Conservation (phyloP, 2,888 invertebrate species). For the Pterostichus niger region DNA sequence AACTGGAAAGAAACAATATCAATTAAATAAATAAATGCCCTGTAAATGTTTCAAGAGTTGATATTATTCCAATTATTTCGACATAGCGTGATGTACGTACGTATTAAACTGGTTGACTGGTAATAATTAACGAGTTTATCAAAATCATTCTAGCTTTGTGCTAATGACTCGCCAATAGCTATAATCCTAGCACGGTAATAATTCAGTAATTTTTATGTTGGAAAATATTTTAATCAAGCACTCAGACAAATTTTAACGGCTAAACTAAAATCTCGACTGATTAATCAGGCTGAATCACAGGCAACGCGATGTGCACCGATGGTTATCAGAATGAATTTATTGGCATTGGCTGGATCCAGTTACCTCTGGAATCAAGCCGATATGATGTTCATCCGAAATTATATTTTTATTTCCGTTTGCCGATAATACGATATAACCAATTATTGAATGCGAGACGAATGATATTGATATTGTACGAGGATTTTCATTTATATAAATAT, state of each 20-base stretch:
- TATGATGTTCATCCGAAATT: constrained; percentile 46
- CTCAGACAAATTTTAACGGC: constrained; percentile 31
- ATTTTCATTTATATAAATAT: background rate
- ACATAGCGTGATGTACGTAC: too few species aligned
- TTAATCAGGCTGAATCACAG: constrained; percentile 32
- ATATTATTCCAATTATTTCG: too few species aligned
- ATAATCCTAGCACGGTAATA: background rate
- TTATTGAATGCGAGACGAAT: constrained; percentile 26
- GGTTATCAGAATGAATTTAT: constrained; percentile 62
- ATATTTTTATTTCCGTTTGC: constrained; percentile 19
- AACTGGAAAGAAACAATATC: too few species aligned
- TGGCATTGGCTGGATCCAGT: constrained; percentile 42
- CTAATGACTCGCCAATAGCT: background rate
- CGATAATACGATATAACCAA: constrained; percentile 34
- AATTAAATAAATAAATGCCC: too few species aligned
- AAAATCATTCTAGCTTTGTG: background rate
- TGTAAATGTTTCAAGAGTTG: too few species aligned
- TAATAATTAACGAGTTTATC: background rate
- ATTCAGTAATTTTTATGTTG: constrained; percentile 21
- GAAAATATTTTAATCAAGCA: constrained; percentile 16
- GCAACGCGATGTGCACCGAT: constrained; percentile 49
- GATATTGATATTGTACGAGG: constrained; percentile 22
- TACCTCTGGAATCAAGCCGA: constrained; percentile 32
- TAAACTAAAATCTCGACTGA: constrained; percentile 43
- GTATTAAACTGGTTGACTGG: too few species aligned